A percentile compares a stretch with the other conserved stretches of the same genome.
Conservation (phyloP, 2,113 vertebrate genomes). For the Anseranas semipalmata region DNA sequence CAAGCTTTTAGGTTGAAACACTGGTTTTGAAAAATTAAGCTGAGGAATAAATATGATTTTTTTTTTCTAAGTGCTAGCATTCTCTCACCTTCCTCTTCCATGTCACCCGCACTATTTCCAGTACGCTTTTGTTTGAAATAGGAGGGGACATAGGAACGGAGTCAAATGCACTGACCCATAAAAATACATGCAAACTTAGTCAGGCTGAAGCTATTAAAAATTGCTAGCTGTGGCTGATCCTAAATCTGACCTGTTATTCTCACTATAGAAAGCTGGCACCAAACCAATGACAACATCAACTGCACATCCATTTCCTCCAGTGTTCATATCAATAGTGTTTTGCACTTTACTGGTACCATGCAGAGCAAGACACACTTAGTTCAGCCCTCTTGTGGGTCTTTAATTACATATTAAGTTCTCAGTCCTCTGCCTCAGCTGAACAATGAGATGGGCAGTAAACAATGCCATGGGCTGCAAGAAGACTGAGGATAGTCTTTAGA, state of each 20-base stretch:
- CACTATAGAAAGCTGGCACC: neutral
- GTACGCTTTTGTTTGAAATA: neutral
- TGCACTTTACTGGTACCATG: neutral
- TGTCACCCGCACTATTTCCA: neutral
- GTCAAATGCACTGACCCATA: neutral
- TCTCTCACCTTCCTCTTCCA: neutral
- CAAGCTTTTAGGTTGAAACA: neutral
- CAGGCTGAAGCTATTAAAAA: slow-evolving; percentile 15
- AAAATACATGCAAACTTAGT: slow-evolving; percentile 22
- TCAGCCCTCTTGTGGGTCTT: neutral
- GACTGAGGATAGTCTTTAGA: neutral
- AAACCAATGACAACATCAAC: neutral
- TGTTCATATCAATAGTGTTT: neutral
- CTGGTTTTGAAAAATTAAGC: neutral
- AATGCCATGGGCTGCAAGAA: neutral
- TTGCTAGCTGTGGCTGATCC: neutral
- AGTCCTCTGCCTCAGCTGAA: neutral
- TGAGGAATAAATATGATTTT: neutral
- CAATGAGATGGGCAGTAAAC: neutral
- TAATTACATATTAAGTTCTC: neutral
- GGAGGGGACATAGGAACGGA: neutral
- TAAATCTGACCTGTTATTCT: slow-evolving; percentile 9
- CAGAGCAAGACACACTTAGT: neutral
- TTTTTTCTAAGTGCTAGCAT: neutral
- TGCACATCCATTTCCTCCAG: neutral